Conservation (phyloP, 2,888 invertebrate genomes). For the Andrena praecox region DNA sequence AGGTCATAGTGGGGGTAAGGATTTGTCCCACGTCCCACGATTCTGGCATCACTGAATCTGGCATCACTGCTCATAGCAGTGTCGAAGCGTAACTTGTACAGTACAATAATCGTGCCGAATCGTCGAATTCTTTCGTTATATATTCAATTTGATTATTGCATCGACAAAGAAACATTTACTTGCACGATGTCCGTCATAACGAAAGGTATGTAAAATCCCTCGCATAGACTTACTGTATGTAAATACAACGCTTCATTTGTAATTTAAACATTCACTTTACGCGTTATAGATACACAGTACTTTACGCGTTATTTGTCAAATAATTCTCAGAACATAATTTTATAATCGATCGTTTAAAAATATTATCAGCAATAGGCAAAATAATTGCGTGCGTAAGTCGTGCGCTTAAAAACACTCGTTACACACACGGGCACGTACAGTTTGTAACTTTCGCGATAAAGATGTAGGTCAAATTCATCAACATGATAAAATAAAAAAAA, state of each 20-base stretch:
- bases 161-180: not conserved
- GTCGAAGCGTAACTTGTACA: not conserved
- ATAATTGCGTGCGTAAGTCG: not conserved
- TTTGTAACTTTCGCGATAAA: not conserved
- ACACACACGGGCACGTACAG: not conserved
- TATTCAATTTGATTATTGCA: not conserved
- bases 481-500: not conserved
- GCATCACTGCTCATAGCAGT: too few relatives aligned
- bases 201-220: constrained; percentile 62
- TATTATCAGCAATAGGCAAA: not conserved
- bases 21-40: too few relatives aligned
- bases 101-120: too few relatives aligned
- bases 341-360: too few relatives aligned
- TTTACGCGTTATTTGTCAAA: not conserved
- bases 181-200: constrained; percentile 61
- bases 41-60: too few relatives aligned
- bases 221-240: not conserved
- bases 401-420: not conserved
- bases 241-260: not conserved
- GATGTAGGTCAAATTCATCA: not conserved
- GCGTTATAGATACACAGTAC: not conserved
- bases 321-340: not conserved
- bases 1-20: too few relatives aligned
- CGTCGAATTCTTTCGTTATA: not conserved
- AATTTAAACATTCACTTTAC: not conserved